Conservation (phyloP, 1,140 invertebrate genomes). For the Popillia japonica region DNA sequence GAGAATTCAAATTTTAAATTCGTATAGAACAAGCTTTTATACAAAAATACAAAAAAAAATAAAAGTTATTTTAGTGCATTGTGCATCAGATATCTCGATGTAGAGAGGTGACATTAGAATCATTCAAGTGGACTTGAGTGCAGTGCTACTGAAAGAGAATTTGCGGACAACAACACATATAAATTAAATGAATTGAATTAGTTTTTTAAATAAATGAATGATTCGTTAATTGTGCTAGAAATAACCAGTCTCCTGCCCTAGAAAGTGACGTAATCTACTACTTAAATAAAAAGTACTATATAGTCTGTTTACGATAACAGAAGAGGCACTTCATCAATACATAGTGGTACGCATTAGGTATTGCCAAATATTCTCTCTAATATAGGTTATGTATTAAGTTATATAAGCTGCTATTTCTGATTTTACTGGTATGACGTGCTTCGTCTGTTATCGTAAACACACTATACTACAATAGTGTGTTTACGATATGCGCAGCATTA, state of each 20-base stretch:
- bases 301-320: no score
- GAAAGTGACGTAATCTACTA: not conserved
- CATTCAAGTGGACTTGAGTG: conserved; percentile 1
- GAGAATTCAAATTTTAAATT: no score
- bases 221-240: not conserved
- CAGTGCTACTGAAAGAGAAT: conserved; percentile 10
- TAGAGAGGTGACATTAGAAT: conserved; percentile 2
- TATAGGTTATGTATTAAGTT: no score
- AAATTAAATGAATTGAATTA: not conserved
- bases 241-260: not conserved
- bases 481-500: not conserved
- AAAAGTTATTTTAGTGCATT: not conserved
- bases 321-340: no score
- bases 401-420: no score
- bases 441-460: no score
- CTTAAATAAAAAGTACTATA: not conserved
- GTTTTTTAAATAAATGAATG: not conserved
- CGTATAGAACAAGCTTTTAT: not conserved
- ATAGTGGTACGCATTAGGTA: no score
- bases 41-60: not conserved
- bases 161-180: not conserved
- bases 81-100: not conserved
- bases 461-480: not conserved
- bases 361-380: no score
- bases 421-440: no score